Evolutionary conservation across 2,888 invertebrate species (phyloP).

Genomic region (Caradrina kadenii): DNA sequence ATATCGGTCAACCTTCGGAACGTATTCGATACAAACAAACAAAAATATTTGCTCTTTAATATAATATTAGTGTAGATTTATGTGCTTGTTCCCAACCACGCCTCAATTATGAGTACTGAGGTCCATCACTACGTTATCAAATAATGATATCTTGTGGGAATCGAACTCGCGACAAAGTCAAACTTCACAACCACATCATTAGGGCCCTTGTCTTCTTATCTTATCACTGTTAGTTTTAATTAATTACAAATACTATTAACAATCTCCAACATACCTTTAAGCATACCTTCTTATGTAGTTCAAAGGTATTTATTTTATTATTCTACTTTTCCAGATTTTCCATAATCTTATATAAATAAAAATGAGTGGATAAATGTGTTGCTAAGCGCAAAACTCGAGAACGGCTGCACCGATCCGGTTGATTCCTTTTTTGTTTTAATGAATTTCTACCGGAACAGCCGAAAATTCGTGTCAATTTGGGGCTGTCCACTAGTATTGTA

Average conservation of each 20-base stretch:
- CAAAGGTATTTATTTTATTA: not conserved
- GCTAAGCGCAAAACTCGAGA: too few relatives aligned
- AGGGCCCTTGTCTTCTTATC: constrained; percentile 15
- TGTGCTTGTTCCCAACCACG: not conserved
- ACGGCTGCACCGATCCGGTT: too few relatives aligned
- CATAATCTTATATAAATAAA: too few relatives aligned
- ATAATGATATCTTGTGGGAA: constrained; percentile 4
- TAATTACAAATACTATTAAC: constrained; percentile 7
- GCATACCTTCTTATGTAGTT: not conserved
- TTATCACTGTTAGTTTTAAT: constrained; percentile 24
- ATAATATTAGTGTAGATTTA: not conserved
- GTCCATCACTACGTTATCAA: not conserved
- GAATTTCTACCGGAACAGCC: too few relatives aligned
- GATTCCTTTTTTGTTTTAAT: too few relatives aligned
- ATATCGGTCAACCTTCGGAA: too few relatives aligned
- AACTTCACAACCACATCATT: not conserved
- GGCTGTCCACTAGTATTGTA: too few relatives aligned
- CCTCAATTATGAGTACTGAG: not conserved
- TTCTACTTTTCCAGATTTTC: not conserved
- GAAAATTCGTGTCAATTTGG: too few relatives aligned
- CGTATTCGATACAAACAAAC: too few relatives aligned
- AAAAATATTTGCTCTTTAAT: too few relatives aligned
- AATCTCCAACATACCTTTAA: not conserved
- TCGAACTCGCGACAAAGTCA: not conserved
- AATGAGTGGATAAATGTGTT: too few relatives aligned